Evolutionary conservation across 2,113 vertebrate genomes (phyloP).

Genomic region (Oreocharis arfaki): DNA sequence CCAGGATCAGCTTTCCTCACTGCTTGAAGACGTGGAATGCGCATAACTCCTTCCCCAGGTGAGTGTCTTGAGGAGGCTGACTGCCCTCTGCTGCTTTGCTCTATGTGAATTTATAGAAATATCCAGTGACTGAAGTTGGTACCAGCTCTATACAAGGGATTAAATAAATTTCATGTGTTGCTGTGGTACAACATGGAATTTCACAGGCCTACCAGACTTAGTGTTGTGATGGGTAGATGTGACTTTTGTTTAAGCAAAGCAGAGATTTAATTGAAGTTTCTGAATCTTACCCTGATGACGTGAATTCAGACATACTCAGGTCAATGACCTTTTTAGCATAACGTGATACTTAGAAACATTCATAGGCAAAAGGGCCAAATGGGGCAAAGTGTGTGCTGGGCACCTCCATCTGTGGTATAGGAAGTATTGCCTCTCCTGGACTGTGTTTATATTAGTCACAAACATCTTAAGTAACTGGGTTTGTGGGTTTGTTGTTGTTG

Average conservation of each 20-base stretch:
- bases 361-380: not conserved
- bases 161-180: not conserved
- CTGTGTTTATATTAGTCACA: not conserved
- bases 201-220: not conserved
- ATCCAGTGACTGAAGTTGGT: not conserved
- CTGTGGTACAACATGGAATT: not conserved
- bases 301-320: not conserved
- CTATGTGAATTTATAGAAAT: not conserved
- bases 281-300: not conserved
- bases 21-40: not conserved
- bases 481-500: too few relatives aligned
- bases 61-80: not conserved
- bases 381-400: not conserved
- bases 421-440: not conserved
- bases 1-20: not conserved
- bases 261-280: not conserved
- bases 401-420: not conserved
- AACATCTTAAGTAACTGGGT: not conserved
- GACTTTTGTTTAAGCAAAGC: not conserved
- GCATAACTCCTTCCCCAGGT: not conserved
- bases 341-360: not conserved
- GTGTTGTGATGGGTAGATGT: not conserved
- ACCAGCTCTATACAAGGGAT: not conserved
- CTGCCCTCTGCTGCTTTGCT: not conserved
- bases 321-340: not conserved